phyloP scores from a whole-genome alignment of 23 tunicate species.

The Trididemnum miniatum region DNA sequence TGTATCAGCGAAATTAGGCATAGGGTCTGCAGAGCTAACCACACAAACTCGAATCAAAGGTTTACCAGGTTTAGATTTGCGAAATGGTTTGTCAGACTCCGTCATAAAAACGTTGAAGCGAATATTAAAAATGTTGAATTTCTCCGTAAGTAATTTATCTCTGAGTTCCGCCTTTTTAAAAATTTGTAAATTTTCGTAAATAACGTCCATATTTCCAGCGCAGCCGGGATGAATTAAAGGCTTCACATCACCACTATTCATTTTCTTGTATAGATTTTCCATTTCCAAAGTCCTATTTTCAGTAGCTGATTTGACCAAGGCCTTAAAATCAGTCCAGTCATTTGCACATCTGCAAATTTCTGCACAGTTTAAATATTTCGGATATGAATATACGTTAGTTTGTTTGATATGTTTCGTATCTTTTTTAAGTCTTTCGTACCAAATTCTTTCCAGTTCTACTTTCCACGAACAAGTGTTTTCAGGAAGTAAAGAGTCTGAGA shows the following conservation, averaged over 20 bases:
- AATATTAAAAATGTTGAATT: background rate
- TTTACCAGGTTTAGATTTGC: conserved; percentile 70
- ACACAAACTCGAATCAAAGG: conserved; percentile 55
- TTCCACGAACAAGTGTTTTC: background rate
- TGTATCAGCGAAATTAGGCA: conserved; percentile 31
- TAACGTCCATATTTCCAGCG: background rate
- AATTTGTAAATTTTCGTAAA: conserved; percentile 23
- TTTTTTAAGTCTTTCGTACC: conserved; percentile 35
- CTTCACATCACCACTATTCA: conserved; percentile 46
- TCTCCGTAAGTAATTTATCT: background rate
- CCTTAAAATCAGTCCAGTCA: conserved; percentile 60
- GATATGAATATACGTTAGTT: conserved; percentile 25
- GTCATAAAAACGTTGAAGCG: conserved; percentile 63
- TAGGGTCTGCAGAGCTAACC: background rate
- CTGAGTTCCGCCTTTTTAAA: background rate
- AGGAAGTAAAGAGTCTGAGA: conserved; percentile 18
- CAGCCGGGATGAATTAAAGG: conserved; percentile 56
- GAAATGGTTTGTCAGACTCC: conserved; percentile 43
- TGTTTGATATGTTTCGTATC: conserved; percentile 3
- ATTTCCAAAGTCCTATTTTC: background rate
- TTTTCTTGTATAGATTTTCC: background rate
- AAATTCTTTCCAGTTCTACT: conserved; percentile 28
- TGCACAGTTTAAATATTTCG: conserved; percentile 30
- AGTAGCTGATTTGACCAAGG: conserved; percentile 10
- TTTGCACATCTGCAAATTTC: conserved; percentile 29